Conservation (phyloP, 2,113 vertebrate genomes). For the Brachypodius melanocephalos region DNA sequence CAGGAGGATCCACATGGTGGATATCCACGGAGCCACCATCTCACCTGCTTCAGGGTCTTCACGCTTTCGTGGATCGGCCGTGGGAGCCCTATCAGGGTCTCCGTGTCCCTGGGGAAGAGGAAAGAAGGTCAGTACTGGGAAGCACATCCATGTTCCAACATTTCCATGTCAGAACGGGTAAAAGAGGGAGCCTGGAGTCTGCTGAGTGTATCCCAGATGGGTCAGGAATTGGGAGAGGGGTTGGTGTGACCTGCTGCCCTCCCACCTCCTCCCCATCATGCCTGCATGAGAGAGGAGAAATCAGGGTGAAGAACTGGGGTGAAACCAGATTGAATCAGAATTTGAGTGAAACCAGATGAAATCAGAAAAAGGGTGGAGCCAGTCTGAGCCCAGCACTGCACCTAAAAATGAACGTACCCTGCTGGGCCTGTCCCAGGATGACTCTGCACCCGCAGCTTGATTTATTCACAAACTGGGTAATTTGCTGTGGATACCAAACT, state of each 20-base stretch:
- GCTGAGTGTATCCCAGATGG: background rate
- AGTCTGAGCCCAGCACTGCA: background rate
- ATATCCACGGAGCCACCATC: background rate
- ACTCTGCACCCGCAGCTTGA: background rate
- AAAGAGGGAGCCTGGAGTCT: background rate
- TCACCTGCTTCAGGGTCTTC: slow-evolving; percentile 95
- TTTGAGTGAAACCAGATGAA: background rate
- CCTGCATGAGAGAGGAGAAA: accelerated
- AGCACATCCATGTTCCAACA: background rate
- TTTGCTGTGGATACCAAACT: background rate
- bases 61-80: slow-evolving; percentile 96
- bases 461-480: background rate
- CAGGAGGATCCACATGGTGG: background rate
- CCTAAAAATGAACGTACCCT: background rate
- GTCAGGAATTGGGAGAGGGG: background rate
- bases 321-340: background rate
- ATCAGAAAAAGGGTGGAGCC: background rate
- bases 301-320: accelerated
- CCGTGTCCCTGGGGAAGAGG: slow-evolving; percentile 81
- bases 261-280: background rate
- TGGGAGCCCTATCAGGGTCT: slow-evolving; percentile 92
- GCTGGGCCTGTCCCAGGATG: background rate
- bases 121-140: background rate
- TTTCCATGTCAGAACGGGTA: background rate
- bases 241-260: accelerated